Conservation (phyloP, 2,797 vertebrate genomes). For the Yasuhikotakia modesta region DNA sequence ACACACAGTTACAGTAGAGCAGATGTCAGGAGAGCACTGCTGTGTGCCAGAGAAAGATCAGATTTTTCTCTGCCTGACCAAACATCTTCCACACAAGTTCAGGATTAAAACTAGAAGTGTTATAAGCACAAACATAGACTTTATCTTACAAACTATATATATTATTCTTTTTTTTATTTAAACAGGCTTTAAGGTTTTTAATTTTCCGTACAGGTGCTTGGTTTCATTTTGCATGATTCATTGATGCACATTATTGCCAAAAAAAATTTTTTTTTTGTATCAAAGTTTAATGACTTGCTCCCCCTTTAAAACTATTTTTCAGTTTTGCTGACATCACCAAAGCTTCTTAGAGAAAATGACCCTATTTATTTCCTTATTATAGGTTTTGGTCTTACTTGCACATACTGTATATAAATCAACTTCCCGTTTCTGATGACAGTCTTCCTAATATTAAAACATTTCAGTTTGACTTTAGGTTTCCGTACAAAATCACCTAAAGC, state of each 20-base stretch:
- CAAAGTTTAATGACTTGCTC: neutral
- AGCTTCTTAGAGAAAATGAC: neutral
- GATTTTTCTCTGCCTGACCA: neutral
- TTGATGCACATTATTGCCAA: neutral
- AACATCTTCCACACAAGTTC: neutral
- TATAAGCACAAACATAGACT: too few relatives aligned
- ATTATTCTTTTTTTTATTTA: too few relatives aligned
- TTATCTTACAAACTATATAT: too few relatives aligned
- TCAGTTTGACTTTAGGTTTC: neutral
- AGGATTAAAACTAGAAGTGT: neutral
- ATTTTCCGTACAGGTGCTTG: neutral
- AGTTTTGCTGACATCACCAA: neutral
- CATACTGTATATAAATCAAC: too few relatives aligned
- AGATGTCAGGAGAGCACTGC: neutral
- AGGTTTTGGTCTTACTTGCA: too few relatives aligned
- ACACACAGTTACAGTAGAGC: slow-evolving; percentile 30
- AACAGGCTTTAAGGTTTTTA: too few relatives aligned
- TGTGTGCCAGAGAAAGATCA: neutral
- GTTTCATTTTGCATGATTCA: too few relatives aligned
- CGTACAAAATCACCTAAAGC: neutral
- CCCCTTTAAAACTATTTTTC: neutral
- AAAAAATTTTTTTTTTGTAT: neutral
- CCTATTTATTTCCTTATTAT: too few relatives aligned
- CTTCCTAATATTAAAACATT: neutral
- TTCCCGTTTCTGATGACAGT: too few relatives aligned